Evolutionary conservation across 2,888 invertebrate species (phyloP), one percentile per base, ranked within the genome.

Genomic region (Metellina segmentata): DNA sequence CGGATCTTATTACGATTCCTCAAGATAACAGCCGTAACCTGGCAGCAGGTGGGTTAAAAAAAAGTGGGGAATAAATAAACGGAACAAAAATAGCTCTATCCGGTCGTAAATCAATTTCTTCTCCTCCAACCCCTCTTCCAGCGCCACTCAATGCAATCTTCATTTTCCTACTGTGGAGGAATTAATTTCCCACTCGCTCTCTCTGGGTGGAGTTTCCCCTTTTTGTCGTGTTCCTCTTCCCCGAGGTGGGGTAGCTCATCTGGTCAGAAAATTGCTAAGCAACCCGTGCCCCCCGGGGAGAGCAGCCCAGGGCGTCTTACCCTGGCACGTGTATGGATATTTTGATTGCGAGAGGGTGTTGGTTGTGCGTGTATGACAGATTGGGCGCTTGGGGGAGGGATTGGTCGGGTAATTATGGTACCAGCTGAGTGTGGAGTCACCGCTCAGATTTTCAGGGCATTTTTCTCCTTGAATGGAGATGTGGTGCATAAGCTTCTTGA

Each of bases 331-430:
- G 51, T 9, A 20, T 7, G 34, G 13, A 34, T 72, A 19, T 74
- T 74, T 83, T 83, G 83, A 83, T 61, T 83, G 20, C 53, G 52
- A 20, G 83, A 71, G 83, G 83, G 83, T 81, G 81, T 81, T 70
- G 49, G 20, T 74, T 83, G 20, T 49, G 51, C 83, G 34, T 83
- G 74, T 74, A 16, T 83, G 72, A 83, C 83, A 83, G 83, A 83
- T 83, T 71, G 53, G 52, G 48, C 53, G 20, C 19, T 69, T 48
- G 79, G 16, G 16, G 61, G 34, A 20, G 19, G 61, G 7, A 13
- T 13, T 71, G 49, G 49, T n/a, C 13, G 5, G 81, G 51, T 49
- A 71, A 81, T 81, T 81, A 70, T 9, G n/a, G 70, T 16, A 61
- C 61, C 5, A 61, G 9, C 61, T 61, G 61, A 61, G 9, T 9